A percentile compares a stretch with the other conserved stretches of the same genome.
Conservation (phyloP, 1,140 invertebrate genomes). For the Platyscapa corneri region DNA sequence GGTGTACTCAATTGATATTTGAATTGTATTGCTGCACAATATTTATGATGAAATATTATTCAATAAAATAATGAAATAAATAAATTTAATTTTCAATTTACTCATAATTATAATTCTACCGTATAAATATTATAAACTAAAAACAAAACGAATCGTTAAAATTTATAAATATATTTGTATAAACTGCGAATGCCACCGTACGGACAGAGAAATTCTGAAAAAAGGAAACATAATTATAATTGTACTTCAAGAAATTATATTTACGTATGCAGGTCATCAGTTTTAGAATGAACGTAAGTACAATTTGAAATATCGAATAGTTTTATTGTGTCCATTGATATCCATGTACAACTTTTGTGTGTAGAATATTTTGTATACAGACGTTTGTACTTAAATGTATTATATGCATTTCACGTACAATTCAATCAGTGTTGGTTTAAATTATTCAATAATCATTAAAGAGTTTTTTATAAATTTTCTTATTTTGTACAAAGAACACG, state of each 20-base stretch:
- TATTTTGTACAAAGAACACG: not conserved
- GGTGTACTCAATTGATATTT: no score
- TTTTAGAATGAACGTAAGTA: not conserved
- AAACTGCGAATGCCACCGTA: no score
- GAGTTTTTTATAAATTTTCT: not conserved
- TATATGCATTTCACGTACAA: constrained; percentile 1
- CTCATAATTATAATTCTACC: no score
- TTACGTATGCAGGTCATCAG: no score
- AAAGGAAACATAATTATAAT: not conserved
- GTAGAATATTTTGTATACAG: constrained; percentile 1
- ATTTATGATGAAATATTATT: no score
- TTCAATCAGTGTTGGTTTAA: not conserved
- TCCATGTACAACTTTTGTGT: constrained; percentile 13
- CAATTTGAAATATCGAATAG: constrained; percentile 1
- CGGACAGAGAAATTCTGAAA: no score
- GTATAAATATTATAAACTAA: no score
- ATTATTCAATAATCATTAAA: not conserved
- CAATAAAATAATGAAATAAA: no score
- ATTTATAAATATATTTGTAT: no score
- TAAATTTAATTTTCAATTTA: no score
- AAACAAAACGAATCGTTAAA: no score
- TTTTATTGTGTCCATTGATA: constrained; percentile 16
- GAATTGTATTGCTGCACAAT: no score
- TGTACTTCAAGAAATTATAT: not conserved
- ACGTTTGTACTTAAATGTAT: not conserved